Evolutionary conservation across 2,797 vertebrate genomes (phyloP).

Genomic region (Mormyrops boulengeri): DNA sequence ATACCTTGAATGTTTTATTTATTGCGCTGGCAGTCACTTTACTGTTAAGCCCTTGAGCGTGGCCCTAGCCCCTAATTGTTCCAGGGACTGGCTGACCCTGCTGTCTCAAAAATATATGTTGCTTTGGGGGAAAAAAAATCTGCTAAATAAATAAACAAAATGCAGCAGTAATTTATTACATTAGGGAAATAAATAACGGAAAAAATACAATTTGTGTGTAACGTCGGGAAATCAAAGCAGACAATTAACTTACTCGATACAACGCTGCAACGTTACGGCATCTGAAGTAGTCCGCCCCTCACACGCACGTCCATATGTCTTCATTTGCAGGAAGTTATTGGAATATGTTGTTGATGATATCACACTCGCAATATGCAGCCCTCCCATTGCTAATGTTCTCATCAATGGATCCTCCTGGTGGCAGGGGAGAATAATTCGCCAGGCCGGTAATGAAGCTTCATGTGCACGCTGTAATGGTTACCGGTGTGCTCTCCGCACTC

Average conservation of each 20-base stretch:
- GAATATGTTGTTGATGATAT: constrained; percentile 46
- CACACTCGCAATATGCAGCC: constrained; percentile 57
- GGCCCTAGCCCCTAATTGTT: neutral
- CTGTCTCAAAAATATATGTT: neutral
- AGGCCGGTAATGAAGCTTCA: constrained; percentile 10
- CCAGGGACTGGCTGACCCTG: neutral
- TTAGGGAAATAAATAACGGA: neutral
- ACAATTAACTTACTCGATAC: constrained; percentile 54
- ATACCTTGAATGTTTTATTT: neutral
- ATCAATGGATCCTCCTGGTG: neutral
- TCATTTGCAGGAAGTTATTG: constrained; percentile 60
- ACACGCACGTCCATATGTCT: constrained; percentile 41
- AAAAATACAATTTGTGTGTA: neutral
- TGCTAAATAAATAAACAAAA: neutral
- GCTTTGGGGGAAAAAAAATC: neutral
- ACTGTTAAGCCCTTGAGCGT: neutral
- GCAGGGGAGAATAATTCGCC: neutral
- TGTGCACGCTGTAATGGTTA: constrained; percentile 29
- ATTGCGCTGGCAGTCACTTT: neutral
- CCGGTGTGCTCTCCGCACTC: constrained; percentile 45
- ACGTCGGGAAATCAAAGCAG: constrained; percentile 25
- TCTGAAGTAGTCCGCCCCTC: neutral
- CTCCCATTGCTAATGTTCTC: constrained; percentile 39
- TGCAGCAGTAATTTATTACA: neutral
- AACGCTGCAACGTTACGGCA: neutral